Evolutionary conservation across 2,113 vertebrate species (phyloP), one percentile per base, ranked within the genome.

Genomic region (Herpetotheres cachinnans): DNA sequence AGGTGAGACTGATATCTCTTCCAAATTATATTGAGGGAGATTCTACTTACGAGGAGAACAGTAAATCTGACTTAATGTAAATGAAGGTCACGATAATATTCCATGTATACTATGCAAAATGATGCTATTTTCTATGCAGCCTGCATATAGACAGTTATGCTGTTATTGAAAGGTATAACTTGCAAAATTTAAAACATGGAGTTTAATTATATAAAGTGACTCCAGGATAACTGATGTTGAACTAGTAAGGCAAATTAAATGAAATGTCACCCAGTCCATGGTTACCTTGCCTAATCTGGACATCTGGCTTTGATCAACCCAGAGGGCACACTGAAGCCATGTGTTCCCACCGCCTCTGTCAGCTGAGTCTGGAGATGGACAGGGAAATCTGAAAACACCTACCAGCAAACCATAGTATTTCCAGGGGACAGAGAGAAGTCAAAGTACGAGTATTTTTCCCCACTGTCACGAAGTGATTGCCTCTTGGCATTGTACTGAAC

Each of bases 231-330:
- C 27, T 58, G 27, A 8, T 47, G 34, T 73, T 82, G 50, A 88
- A 85, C 9, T 20, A 12, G 22, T 7, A 50, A 76, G 82, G 13
- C 22, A n/a, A 90, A 21, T 13, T n/a, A 22, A 46, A 58, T 44
- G 44, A 63, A 58, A 50, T 22, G 3, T 36, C 10, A 20, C 2
- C 10, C 44, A 49, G 30, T 17, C 54, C 0, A 0, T 54, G 70
- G 34, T 42, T 52, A 26, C 8, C 16, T 46, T 66, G 29, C 17
- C 42, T 7, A 4, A n/a, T 22, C 15, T 4, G 10, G 16, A n/a
- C 4, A 0, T 0, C 14, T 13, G 24, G 15, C 44, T 86, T 58
- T 49, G 13, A 34, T 44, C 54, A 47, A 4, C 12, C 29, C 9
- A 47, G 52, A 10, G 13, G 10, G 2, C 38, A 27, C 14, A 3